Conservation (phyloP, 2,888 invertebrate genomes). For the Ecdyonurus torrentis region DNA sequence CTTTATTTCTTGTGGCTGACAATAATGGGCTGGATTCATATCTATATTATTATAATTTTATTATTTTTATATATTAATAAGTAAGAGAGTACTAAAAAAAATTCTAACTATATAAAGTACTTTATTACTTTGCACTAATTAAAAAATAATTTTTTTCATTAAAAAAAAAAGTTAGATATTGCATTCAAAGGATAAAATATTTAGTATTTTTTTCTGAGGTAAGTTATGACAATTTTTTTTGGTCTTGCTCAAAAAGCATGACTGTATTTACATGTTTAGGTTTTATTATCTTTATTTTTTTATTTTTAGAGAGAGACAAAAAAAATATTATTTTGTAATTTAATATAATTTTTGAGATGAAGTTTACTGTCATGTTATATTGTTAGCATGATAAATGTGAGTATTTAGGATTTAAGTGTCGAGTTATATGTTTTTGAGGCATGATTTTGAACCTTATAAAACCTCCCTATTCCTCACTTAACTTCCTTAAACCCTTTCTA, state of each 20-base stretch:
- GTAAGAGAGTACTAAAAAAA: no score
- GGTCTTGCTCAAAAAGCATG: neutral
- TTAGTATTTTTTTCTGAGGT: neutral
- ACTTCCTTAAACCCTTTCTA: neutral
- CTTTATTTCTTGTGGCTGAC: neutral
- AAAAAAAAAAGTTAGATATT: neutral
- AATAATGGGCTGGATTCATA: neutral
- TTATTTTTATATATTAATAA: no score
- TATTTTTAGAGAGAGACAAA: no score
- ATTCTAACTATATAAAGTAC: no score
- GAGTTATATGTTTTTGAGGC: neutral
- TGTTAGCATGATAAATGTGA: neutral
- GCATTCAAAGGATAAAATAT: neutral
- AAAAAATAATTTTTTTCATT: neutral
- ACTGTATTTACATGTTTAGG: neutral
- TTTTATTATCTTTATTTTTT: neutral
- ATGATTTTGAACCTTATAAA: neutral
- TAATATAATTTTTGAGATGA: neutral
- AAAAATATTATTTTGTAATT: neutral
- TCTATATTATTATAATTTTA: neutral
- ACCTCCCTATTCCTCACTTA: neutral
- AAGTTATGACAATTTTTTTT: conserved; percentile 1
- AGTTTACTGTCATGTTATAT: neutral
- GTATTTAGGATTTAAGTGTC: neutral
- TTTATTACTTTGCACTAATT: no score